Evolutionary conservation across 2,113 vertebrate species (phyloP).

Genomic region (Python bivittatus): DNA sequence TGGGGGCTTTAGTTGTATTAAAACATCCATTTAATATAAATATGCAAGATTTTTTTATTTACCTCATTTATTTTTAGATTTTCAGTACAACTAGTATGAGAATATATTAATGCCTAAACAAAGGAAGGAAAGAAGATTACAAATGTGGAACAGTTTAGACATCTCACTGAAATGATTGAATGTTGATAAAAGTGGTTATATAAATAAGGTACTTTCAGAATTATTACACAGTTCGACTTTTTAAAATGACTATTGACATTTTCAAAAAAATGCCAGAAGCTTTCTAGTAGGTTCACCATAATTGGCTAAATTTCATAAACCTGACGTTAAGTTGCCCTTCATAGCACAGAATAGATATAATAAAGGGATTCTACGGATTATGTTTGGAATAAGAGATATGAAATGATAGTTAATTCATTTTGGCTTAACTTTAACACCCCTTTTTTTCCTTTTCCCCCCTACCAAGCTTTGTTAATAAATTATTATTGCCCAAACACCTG

Average conservation of each 20-base stretch:
- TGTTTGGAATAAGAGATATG: background rate
- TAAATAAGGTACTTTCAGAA: constrained; percentile 3
- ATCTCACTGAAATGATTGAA: background rate
- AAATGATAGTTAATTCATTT: background rate
- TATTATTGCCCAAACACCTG: too few species aligned
- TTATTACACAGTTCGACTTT: constrained; percentile 11
- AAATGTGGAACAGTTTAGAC: background rate
- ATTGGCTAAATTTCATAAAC: constrained; percentile 13
- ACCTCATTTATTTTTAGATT: background rate
- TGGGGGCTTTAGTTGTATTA: background rate
- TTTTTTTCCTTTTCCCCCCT: too few species aligned
- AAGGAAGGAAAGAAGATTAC: background rate
- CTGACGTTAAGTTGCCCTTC: constrained; percentile 1
- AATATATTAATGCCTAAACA: background rate
- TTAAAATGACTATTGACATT: constrained; percentile 26
- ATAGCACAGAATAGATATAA: background rate
- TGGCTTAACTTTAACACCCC: background rate
- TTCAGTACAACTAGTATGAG: background rate
- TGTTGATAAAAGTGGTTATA: constrained; percentile 13
- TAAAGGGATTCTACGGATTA: background rate
- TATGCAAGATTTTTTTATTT: background rate
- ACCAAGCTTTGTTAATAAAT: too few species aligned
- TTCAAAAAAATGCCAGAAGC: constrained; percentile 15
- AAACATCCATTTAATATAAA: background rate
- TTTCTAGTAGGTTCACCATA: constrained; percentile 1